Evolutionary conservation across 2,888 invertebrate species (phyloP).

Genomic region (Sabatieria punctata): DNA sequence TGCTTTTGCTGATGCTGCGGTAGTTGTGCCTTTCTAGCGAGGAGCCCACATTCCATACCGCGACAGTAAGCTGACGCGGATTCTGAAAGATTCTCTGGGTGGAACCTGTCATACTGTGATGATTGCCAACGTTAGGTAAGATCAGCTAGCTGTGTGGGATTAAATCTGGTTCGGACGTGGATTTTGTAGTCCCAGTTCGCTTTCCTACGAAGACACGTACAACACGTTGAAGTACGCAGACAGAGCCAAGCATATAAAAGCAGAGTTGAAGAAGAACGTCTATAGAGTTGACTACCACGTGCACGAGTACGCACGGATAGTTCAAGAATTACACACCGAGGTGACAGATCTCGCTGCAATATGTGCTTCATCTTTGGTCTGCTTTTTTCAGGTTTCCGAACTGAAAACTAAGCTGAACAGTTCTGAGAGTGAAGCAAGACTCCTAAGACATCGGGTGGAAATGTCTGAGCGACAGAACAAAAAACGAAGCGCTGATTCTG

Average conservation of each 20-base stretch:
- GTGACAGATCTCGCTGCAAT: too few relatives aligned
- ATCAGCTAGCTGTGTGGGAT: neutral
- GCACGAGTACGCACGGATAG: slow-evolving; percentile 52
- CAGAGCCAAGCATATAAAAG: slow-evolving; percentile 62
- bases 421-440: too few relatives aligned
- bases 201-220: slow-evolving; percentile 72
- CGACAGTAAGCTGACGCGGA: slow-evolving; percentile 72
- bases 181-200: slow-evolving; percentile 34
- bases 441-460: too few relatives aligned
- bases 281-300: slow-evolving; percentile 51
- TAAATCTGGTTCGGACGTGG: neutral
- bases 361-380: too few relatives aligned
- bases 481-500: too few relatives aligned
- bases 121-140: slow-evolving; percentile 47
- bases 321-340: slow-evolving; percentile 46
- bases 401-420: too few relatives aligned
- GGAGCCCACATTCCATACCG: slow-evolving; percentile 58
- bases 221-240: slow-evolving; percentile 75
- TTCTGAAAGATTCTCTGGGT: slow-evolving; percentile 75
- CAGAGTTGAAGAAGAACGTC: slow-evolving; percentile 51
- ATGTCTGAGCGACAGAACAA: too few relatives aligned
- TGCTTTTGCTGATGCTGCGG: neutral
- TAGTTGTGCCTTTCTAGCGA: slow-evolving; percentile 11
- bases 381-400: too few relatives aligned
- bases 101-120: slow-evolving; percentile 83